Evolutionary conservation across 2,888 invertebrate species (phyloP), one percentile per base, ranked within the genome.

Genomic region (Hecatera dysodea): DNA sequence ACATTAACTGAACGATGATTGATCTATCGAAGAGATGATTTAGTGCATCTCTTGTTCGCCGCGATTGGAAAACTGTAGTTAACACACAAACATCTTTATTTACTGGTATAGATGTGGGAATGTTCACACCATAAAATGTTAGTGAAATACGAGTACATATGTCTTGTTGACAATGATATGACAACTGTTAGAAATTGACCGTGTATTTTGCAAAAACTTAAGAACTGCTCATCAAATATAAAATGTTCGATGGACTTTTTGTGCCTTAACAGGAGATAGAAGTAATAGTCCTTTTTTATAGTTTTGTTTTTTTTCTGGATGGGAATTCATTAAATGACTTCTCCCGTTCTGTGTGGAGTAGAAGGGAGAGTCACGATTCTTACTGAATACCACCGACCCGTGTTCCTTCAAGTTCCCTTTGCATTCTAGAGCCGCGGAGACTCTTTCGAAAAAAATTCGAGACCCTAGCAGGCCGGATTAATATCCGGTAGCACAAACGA

Each of bases 1-100:
- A 52, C 69, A 56, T 66, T 74, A 64, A 55, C 61, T 69, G 27
- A 64, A 55, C 50, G 52, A 61, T 79, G 79, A 78, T 78, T 70
- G 67, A 79, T 78, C 42, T 53, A 52, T 70, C 33, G 52, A 61
- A 56, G n/a, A 33, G n/a, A 64, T 74, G 66, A 79, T 75, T 70
- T 62, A 79, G 29, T 63, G 60, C 69, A 64, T 44, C 33, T 65
- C 50, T 67, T 46, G 57, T 36, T 33, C 2, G 27, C 11, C 12
- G 57, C 50, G 52, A 67, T 71, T 72, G 72, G 67, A 77, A 77
- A 72, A 56, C 64, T 61, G 78, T 27, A 33, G 42, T 72, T 67
- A 78, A 61, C 59, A 67, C 6, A 76, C 59, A 64, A 12, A 77
- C 17, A 52, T 75, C 12, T 60, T 42, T 39, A 55, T 29, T 67